These are phyloP conservation scores for Clarias pachynema DNA, from an alignment of 2,797 vertebrate genomes.

Conservation along the genomic window DNA sequence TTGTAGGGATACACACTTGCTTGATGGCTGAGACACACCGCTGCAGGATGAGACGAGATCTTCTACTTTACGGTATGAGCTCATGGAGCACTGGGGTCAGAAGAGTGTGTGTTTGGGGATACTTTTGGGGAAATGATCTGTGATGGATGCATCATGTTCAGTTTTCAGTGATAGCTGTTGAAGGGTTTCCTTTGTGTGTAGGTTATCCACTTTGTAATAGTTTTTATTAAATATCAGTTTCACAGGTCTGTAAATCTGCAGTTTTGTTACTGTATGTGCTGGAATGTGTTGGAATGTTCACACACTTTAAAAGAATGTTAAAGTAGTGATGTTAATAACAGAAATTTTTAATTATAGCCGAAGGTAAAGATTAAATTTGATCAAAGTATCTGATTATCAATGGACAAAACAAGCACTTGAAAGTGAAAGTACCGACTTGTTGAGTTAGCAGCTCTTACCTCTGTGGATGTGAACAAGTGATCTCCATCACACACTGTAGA, in stretches of 20 bases:
- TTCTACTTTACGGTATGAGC: constrained; percentile 35
- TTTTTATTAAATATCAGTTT: neutral
- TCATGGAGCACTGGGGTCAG: neutral
- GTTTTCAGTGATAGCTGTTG: neutral
- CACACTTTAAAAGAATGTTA: neutral
- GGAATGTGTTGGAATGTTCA: neutral
- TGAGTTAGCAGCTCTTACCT: neutral
- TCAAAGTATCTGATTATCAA: neutral
- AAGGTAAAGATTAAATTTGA: neutral
- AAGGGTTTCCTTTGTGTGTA: neutral
- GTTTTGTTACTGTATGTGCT: neutral
- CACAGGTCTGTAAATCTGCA: neutral
- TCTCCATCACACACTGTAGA: neutral
- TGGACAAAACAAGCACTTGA: neutral
- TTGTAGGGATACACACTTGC: constrained; percentile 36
- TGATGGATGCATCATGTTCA: neutral
- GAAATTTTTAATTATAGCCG: neutral
- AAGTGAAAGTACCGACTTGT: neutral
- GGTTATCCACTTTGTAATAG: no score
- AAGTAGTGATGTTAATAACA: neutral
- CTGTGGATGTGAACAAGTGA: neutral
- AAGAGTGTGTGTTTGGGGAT: neutral
- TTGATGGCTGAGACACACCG: neutral
- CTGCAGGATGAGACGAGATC: constrained; percentile 40
- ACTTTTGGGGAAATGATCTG: neutral